Evolutionary conservation across 2,113 vertebrate genomes (phyloP).

Genomic region (Pluvianellus socialis): DNA sequence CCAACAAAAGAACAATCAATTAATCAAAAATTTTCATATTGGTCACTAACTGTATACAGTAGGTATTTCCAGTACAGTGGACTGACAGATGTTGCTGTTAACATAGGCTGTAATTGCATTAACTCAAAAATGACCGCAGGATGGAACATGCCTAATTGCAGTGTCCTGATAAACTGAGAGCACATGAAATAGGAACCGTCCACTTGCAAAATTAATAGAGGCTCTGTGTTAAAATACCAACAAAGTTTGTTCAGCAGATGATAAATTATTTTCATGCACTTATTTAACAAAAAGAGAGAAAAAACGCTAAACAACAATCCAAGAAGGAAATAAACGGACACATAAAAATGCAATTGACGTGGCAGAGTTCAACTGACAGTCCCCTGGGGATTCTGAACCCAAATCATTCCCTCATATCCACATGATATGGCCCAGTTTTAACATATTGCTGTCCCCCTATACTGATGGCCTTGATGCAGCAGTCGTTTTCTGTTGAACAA

Average conservation of each 20-base stretch:
- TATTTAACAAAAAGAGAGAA: neutral
- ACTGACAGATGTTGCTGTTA: neutral
- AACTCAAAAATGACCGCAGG: neutral
- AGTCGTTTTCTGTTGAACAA: neutral
- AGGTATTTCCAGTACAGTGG: neutral
- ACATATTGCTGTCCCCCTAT: neutral
- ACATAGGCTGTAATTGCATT: neutral
- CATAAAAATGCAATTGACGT: neutral
- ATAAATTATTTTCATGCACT: neutral
- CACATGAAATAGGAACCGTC: neutral
- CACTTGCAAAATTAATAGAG: neutral
- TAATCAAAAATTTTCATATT: neutral
- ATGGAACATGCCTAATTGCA: neutral
- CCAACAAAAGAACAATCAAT: neutral
- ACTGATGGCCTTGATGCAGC: neutral
- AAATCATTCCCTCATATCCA: neutral
- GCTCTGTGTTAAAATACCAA: neutral
- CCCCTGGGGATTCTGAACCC: neutral
- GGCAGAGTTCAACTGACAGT: neutral
- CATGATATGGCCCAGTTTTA: accelerated
- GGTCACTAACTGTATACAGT: neutral
- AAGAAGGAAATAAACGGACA: neutral
- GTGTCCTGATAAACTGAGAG: neutral
- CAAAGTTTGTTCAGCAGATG: neutral
- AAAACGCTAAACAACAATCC: neutral